Percentiles rank a stretch among this genome's conserved stretches.
Conservation (phyloP, 2,113 vertebrate genomes). For the Lepus americanus region DNA sequence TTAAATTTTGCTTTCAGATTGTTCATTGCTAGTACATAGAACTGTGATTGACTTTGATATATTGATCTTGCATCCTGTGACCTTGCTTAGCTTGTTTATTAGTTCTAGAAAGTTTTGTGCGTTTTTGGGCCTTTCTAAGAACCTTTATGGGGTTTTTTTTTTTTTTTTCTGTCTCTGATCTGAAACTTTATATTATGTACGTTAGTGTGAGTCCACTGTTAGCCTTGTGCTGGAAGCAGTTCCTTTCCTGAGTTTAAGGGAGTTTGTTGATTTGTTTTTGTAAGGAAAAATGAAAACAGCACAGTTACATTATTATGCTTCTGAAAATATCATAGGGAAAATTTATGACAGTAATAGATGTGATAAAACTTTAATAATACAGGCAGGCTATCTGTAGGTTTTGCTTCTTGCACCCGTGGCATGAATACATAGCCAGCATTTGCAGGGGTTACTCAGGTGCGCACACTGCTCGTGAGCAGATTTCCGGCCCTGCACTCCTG, state of each 20-base stretch:
- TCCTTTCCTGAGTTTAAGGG: neutral
- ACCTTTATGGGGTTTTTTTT: no score
- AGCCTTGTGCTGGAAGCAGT: neutral
- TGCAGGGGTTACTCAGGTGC: neutral
- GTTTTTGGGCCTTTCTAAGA: neutral
- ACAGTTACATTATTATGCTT: neutral
- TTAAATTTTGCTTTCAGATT: slow-evolving; percentile 17
- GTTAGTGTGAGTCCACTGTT: neutral
- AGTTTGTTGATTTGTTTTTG: neutral
- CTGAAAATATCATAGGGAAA: slow-evolving; percentile 49
- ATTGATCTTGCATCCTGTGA: neutral
- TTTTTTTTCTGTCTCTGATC: neutral
- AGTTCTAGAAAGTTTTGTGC: neutral
- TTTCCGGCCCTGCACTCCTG: neutral
- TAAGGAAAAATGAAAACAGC: slow-evolving; percentile 9
- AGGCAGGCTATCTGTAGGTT: slow-evolving; percentile 42
- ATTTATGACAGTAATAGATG: slow-evolving; percentile 41
- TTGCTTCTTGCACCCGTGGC: slow-evolving; percentile 42
- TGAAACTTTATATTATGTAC: neutral
- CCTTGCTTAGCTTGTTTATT: neutral
- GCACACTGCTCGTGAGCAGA: slow-evolving; percentile 50
- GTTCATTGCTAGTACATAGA: neutral
- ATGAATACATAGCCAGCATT: slow-evolving; percentile 25
- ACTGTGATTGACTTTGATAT: neutral
- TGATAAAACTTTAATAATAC: slow-evolving; percentile 61